Evolutionary conservation across 2,888 invertebrate genomes (phyloP), one percentile per base, ranked within the genome.

Genomic region (Hemistola chrysoprasaria): DNA sequence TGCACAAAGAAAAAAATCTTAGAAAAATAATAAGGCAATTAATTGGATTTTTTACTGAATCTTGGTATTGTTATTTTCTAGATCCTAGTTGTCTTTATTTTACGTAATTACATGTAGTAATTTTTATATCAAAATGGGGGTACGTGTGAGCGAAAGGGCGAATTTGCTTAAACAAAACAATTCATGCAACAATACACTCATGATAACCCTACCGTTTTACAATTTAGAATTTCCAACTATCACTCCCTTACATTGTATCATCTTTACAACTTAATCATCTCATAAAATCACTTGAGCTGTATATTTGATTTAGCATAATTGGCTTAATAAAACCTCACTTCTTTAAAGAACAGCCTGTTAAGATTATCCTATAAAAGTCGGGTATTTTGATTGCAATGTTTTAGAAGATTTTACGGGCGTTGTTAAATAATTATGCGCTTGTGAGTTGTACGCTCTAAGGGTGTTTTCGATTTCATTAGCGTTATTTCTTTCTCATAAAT

Each of bases 261-360:
- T 38, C 34, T 51, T 49, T 48, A 56, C 44, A 47, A 37, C 46
- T 38, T 47, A 49, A 53, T 53, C 35, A 46, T 44, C 38, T 48
- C 44, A 39, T 53, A 48, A 50, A 53, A 28, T 42, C 37, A 32
- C 27, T 24, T 27, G 11, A 32, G 41, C 38, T 26, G 36, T 45
- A 53, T 53, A 51, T 50, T 56, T 52, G 48, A 49, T 54, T 52
- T 50, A 49, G 50, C 52, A 34, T 48, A 52, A 54, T 52, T 52
- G 44, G 41, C 26, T 44, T 40, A 34, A 52, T 54, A 54, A 50
- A 56, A 47, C 41, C 35, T 47, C 30, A 25, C 28, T 48, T 39
- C 21, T 50, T 42, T 37, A 39, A 37, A 42, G 44, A 41, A 38
- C 43, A 42, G 42, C 24, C 45, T 46, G 35, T 32, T 41, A 39